Base-by-base conservation (phyloP, 2,888 invertebrate species). In the Coelinius sp. region DNA sequence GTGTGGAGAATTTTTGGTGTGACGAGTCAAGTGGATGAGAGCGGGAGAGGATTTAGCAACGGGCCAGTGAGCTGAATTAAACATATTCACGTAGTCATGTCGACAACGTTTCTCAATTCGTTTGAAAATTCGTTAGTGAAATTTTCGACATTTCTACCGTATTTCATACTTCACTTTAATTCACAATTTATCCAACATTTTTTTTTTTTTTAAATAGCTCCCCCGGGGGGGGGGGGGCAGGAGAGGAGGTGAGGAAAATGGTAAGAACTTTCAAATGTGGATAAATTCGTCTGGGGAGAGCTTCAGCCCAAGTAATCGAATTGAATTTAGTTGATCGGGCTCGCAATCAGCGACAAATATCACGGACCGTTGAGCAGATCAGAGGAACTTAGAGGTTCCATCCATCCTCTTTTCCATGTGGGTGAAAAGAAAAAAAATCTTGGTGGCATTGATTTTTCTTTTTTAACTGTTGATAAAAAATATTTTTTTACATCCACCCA, bases 321-420 rank as follows among this genome's bases (percentile, higher is more conserved):
- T 76, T 75, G 69, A 75, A 76, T 76, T 74, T 76, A 71, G 72
- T 73, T 74, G 75, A 75, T 75, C 75, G 76, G 75, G 62, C 70
- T 70, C 56, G 73, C 76, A 76, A 76, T 76, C 76, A 75, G 71
- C 76, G 73, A 56, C 70, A 75, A 76, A 76, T 75, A 75, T 75
- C 71, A 64, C 71, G 68, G 71, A 24, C 49, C 71, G 70, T 46
- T 64, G 71, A 73, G 68, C 70, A 38, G 56, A 66, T 56, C 66
- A 44, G 65, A 66, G 66, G n/a, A 56, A 65, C 56, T 71, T 71
- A 71, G 66, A 71, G 65, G 65, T 41, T 20, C 59, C 44, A 17
- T 44, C 22, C 31, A 35, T 44, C 38, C 17, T 52, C 53, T 14
- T 27, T 14, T n/a, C 7, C n/a, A n/a, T n/a, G 14, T n/a, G 14